Evolutionary conservation across 2,888 invertebrate genomes (phyloP).

Genomic region (Chrysolina americana): DNA sequence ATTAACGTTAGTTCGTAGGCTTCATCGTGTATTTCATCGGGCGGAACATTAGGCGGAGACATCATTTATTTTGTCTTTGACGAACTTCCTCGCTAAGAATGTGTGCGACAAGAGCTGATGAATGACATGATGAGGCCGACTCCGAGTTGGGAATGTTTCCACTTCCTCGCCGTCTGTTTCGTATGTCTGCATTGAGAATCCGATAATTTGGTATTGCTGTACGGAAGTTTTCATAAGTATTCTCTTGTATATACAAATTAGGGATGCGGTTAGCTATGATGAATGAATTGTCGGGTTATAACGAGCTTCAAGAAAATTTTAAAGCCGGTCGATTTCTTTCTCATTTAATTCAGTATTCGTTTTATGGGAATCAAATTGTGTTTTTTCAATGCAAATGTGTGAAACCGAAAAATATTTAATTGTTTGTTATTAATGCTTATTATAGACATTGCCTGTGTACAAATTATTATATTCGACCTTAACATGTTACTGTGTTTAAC

Average conservation of each 20-base stretch:
- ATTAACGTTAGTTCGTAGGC: conserved; percentile 58
- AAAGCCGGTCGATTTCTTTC: background rate
- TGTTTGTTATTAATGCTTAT: conserved; percentile 22
- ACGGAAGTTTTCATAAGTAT: no score
- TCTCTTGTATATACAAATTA: no score
- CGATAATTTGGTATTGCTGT: background rate
- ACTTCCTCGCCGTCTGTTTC: conserved; percentile 37
- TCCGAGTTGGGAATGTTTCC: conserved; percentile 31
- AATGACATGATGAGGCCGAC: conserved; percentile 61
- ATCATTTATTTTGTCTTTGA: conserved; percentile 61
- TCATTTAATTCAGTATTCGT: background rate
- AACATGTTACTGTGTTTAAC: conserved; percentile 33
- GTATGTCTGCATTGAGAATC: conserved; percentile 3
- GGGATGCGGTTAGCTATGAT: no score
- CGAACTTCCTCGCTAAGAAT: conserved; percentile 51
- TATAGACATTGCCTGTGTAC: conserved; percentile 30
- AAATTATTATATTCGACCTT: conserved; percentile 15
- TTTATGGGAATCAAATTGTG: background rate
- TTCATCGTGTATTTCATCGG: conserved; percentile 63
- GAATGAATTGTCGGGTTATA: background rate
- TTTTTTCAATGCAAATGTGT: conserved; percentile 1
- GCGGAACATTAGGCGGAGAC: conserved; percentile 57
- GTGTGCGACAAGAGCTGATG: conserved; percentile 58
- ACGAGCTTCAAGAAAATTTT: background rate
- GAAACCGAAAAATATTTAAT: background rate